These are phyloP conservation scores for Hemithea aestivaria DNA, from an alignment of 2,888 invertebrate species.

Conservation along the genomic window DNA sequence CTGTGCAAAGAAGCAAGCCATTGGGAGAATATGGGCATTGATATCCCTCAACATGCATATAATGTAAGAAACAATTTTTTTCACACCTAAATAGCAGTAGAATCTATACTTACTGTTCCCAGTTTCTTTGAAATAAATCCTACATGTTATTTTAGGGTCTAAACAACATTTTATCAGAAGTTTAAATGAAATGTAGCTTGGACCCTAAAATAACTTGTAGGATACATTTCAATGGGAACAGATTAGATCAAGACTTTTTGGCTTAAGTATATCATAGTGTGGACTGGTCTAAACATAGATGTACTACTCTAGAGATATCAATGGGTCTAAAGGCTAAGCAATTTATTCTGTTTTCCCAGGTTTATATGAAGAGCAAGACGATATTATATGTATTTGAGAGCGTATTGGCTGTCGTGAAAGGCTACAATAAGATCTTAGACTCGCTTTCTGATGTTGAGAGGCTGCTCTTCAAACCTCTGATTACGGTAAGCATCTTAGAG, in stretches of 20 bases:
- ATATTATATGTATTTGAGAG: slow-evolving; percentile 83
- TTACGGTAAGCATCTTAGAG: slow-evolving; percentile 66
- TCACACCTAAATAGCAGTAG: too few relatives aligned
- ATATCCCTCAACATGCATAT: slow-evolving; percentile 83
- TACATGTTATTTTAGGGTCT: too few relatives aligned
- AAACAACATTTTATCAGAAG: too few relatives aligned
- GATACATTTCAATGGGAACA: too few relatives aligned
- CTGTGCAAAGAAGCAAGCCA: slow-evolving; percentile 85
- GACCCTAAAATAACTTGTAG: too few relatives aligned
- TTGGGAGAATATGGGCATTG: slow-evolving; percentile 85
- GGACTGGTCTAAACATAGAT: not conserved
- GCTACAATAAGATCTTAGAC: slow-evolving; percentile 88
- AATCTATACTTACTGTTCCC: too few relatives aligned
- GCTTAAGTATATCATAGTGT: too few relatives aligned
- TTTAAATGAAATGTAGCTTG: too few relatives aligned
- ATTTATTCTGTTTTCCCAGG: slow-evolving; percentile 39
- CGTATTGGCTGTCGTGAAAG: slow-evolving; percentile 84
- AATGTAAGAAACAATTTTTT: slow-evolving; percentile 55
- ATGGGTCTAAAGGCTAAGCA: too few relatives aligned
- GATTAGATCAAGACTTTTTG: too few relatives aligned
- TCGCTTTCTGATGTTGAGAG: slow-evolving; percentile 88
- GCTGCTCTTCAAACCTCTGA: slow-evolving; percentile 86
- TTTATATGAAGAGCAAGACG: slow-evolving; percentile 80
- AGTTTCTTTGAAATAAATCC: too few relatives aligned
- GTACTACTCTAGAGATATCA: not conserved